These are phyloP conservation scores for Reinhardtius hippoglossoides DNA, from an alignment of 2,113 vertebrate species.

Conservation along the genomic window DNA sequence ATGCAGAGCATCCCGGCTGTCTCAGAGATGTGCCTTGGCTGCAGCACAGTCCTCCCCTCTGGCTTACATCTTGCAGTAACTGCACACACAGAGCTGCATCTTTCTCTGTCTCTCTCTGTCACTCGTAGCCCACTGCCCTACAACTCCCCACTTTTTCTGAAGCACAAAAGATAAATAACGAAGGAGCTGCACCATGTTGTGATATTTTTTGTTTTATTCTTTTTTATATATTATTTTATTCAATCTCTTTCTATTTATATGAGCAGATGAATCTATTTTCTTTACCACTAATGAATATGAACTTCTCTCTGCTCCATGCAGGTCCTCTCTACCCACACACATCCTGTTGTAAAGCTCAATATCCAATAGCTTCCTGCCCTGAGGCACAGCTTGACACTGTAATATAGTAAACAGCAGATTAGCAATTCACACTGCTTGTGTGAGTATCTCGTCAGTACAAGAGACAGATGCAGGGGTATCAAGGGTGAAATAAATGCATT, in stretches of 20 bases:
- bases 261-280: conserved; percentile 20
- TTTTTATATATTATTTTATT: not conserved
- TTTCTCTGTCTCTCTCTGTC: conserved; percentile 6
- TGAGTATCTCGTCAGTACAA: not conserved
- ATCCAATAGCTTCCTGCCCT: conserved; percentile 52
- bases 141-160: conserved; percentile 16
- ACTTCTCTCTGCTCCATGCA: conserved; percentile 29
- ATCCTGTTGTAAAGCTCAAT: conserved; percentile 37
- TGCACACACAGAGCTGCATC: conserved; percentile 36
- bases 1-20: conserved; percentile 11
- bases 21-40: conserved; percentile 14
- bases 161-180: conserved; percentile 9
- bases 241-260: conserved; percentile 3
- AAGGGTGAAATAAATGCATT: not conserved
- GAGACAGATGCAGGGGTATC: not conserved
- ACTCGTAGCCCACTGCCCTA: conserved; percentile 33
- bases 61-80: conserved; percentile 37
- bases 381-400: conserved; percentile 30
- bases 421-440: conserved; percentile 30
- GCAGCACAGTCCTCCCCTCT: conserved; percentile 22
- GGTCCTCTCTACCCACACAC: conserved; percentile 55
- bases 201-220: not conserved
- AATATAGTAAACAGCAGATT: conserved; percentile 23
- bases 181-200: not conserved
- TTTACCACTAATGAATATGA: conserved; percentile 27